A percentile compares a stretch with the other conserved stretches of the same genome.
These are phyloP conservation scores for Tethya wilhelma DNA, from an alignment of 37 sponge, comb jelly and placozoan genomes.

Conservation along the genomic window DNA sequence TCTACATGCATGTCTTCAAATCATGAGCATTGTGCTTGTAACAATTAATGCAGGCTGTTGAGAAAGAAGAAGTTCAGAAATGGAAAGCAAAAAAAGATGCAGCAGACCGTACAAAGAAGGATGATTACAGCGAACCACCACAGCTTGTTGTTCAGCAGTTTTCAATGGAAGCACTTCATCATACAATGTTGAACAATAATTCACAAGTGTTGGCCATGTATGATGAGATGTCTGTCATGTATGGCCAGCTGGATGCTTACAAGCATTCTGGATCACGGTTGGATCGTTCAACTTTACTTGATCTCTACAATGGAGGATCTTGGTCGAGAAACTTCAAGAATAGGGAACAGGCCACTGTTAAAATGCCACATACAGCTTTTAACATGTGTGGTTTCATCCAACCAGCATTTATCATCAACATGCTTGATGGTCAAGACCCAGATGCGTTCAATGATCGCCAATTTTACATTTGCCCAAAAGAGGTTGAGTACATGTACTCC, in stretches of 20 bases:
- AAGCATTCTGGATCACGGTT: not conserved
- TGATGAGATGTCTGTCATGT: slow-evolving; percentile 17
- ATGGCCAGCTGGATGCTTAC: slow-evolving; percentile 8
- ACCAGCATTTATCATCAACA: not conserved
- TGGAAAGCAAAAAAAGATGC: not conserved
- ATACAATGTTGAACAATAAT: not conserved
- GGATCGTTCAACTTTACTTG: slow-evolving; percentile 14
- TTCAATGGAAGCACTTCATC: slow-evolving; percentile 15
- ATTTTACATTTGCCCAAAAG: not conserved
- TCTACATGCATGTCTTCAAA: no score
- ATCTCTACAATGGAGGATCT: slow-evolving; percentile 18
- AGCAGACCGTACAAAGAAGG: not conserved
- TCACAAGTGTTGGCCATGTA: not conserved
- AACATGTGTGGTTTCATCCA: slow-evolving; percentile 31
- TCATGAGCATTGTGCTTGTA: no score
- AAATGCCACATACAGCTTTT: slow-evolving; percentile 12
- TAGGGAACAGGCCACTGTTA: not conserved
- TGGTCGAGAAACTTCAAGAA: slow-evolving; percentile 16
- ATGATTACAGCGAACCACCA: not conserved
- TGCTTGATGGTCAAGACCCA: not conserved
- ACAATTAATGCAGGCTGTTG: not conserved
- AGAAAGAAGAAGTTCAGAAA: not conserved
- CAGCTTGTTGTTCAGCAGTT: slow-evolving; percentile 15
- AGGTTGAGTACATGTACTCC: not conserved
- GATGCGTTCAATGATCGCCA: slow-evolving; percentile 26